phyloP scores from a whole-genome alignment of 2,888 invertebrate genomes.

The Ichneumoninae sp. region DNA sequence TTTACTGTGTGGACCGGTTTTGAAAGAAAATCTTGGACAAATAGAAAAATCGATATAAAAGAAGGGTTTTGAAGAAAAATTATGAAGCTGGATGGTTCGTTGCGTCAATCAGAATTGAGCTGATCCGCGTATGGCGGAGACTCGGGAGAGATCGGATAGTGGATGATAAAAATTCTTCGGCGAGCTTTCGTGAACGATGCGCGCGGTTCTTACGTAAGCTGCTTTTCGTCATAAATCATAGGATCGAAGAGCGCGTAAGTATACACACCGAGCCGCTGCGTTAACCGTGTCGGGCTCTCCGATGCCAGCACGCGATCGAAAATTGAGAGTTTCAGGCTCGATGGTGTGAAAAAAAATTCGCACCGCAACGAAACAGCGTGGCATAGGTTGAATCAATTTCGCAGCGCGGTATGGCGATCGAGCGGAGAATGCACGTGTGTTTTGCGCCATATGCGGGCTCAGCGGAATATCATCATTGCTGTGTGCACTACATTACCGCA shows the following conservation, averaged over 20 bases:
- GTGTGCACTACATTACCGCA: conserved; percentile 11
- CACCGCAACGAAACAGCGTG: background rate
- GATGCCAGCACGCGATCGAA: background rate
- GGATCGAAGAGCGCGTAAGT: conserved; percentile 22
- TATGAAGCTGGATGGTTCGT: too few species aligned
- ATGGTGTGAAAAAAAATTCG: conserved; percentile 19
- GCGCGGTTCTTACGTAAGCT: conserved; percentile 11
- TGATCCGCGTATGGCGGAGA: too few species aligned
- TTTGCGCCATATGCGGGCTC: background rate
- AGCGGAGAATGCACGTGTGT: background rate
- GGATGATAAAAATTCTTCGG: conserved; percentile 40
- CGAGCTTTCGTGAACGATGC: conserved; percentile 21
- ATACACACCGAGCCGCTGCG: background rate
- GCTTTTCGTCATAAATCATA: conserved; percentile 44
- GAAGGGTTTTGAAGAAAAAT: too few species aligned
- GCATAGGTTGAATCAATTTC: conserved; percentile 1
- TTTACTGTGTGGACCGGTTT: too few species aligned
- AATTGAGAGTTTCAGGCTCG: conserved; percentile 4
- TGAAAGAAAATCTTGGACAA: too few species aligned
- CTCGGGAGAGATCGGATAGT: conserved; percentile 1
- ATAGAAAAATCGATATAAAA: too few species aligned
- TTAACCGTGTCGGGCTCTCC: background rate
- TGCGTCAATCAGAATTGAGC: too few species aligned
- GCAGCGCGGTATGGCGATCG: background rate
- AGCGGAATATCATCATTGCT: conserved; percentile 15